Evolutionary conservation across 1,140 invertebrate genomes (phyloP), one percentile per base, ranked within the genome.

Genomic region (Drosophila funebris): DNA sequence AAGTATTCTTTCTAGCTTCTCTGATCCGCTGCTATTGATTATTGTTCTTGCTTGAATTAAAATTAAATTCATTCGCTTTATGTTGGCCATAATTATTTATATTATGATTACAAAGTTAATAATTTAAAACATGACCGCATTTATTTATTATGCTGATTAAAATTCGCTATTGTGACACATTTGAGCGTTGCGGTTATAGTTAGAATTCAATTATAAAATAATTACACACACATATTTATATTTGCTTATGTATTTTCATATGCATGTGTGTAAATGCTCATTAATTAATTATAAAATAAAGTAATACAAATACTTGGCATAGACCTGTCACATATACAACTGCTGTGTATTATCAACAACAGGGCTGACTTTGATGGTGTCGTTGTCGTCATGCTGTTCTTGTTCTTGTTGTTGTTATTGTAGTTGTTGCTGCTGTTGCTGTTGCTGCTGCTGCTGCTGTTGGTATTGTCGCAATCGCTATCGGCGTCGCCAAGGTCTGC

Each of bases 211-310:
- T 68, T 61, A 56, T 24, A 63, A 44, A 62, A 24, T 73, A 73
- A 67, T 67, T 63, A 46, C 62, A 33, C 27, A 41, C 43, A 37
- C 52, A 63, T 9, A 58, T 14, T 14, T 9, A 5, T 4, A 16
- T 8, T 11, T 61, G 18, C 7, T 24, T 8, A 44, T 44, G 11
- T 20, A 44, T 44, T 20, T 43, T n/a, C n/a, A 44, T 41, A 22
- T 29, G 4, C 20, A 18, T 41, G 22, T 22, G 22, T 22, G 22
- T 22, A 57, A 14, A 39, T 43, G 24, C 27, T 33, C n/a, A 54
- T 70, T 54, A 54, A 46, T 62, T 70, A 71, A 84, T 84, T 66
- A 73, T 78, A n/a, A 41, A 52, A 43, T n/a, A 52, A 31, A 31
- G 36, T 8, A 20, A 39, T 20, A 22, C 22, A 53, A 62, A 54